Conservation (phyloP, 1,140 invertebrate species). For the Saccostrea echinata region DNA sequence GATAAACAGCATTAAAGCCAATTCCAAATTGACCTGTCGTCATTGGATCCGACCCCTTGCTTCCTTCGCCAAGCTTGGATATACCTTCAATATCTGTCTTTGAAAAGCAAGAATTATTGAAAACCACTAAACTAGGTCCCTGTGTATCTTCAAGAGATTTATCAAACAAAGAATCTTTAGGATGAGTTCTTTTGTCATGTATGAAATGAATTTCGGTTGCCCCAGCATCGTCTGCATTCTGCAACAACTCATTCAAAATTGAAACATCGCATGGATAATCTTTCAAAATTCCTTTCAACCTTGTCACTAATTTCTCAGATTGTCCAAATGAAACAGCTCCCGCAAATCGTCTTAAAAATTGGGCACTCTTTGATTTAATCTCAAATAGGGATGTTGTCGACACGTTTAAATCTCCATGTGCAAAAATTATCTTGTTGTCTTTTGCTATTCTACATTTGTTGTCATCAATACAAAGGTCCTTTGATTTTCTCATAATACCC, state of each 20-base stretch:
- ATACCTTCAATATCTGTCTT: slow-evolving; percentile 74
- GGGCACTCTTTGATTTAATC: slow-evolving; percentile 64
- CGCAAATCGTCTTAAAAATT: slow-evolving; percentile 47
- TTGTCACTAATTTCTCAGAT: slow-evolving; percentile 70
- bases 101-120: slow-evolving; percentile 75
- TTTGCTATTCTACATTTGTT: slow-evolving; percentile 52
- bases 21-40: slow-evolving; percentile 77
- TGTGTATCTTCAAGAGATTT: slow-evolving; percentile 66
- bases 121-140: slow-evolving; percentile 75
- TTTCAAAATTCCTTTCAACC: slow-evolving; percentile 71
- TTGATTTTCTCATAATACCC: slow-evolving; percentile 49
- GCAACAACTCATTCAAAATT: slow-evolving; percentile 75
- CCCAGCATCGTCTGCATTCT: slow-evolving; percentile 81
- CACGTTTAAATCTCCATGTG: slow-evolving; percentile 59
- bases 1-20: slow-evolving; percentile 79
- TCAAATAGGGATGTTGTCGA: slow-evolving; percentile 61
- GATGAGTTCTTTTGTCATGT: slow-evolving; percentile 67
- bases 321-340: slow-evolving; percentile 69
- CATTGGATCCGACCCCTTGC: slow-evolving; percentile 67
- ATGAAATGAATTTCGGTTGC: slow-evolving; percentile 77
- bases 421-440: slow-evolving; percentile 58
- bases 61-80: slow-evolving; percentile 72
- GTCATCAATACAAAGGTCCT: slow-evolving; percentile 65
- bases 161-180: slow-evolving; percentile 62
- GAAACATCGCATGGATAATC: slow-evolving; percentile 73